Evolutionary conservation across 2,797 vertebrate species (phyloP), one percentile per base, ranked within the genome.

Genomic region (Hypotaenidia okinawae): DNA sequence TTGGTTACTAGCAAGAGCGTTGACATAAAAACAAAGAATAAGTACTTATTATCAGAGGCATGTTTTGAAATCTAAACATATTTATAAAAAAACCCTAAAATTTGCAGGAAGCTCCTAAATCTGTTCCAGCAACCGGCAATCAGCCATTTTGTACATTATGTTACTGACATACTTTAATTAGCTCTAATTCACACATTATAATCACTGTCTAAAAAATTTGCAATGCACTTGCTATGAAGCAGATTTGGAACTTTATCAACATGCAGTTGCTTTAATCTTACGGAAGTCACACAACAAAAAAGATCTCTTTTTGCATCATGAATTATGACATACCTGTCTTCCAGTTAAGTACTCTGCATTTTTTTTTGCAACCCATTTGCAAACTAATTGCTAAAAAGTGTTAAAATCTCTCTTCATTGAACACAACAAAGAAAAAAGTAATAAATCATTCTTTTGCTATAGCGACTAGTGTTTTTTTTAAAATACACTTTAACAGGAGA

Each of bases 121-220:
- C 77, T 84, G 32, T 85, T 92, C n/a, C 33, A 7, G 6, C 41
- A 66, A 67, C n/a, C 75, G 41, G 87, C 59, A 91, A 74, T 84
- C 72, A 81, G 72, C 51, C 64, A 83, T 64, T 92, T 90, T 89
- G 67, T 54, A 79, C 85, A 86, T 79, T 87, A 83, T 57, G 32
- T 89, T 90, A 84, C 72, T 84, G 78, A 78, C 67, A 89, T 70
- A 73, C 28, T 77, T 96, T 94, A 96, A 92, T 96, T 93, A 95
- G 49, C 24, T 92, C 43, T 89, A 93, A 94, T 96, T 95, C 78
- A 93, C 33, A 88, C 61, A 77, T 73, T 94, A 63, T 58, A 93
- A 95, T 92, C 61, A 91, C 64, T 72, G 72, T 35, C 67, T 74
- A 68, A 63, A 91, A 95, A 80, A 87, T 86, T 24, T 90, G 51